Conservation (phyloP, 92 coral and sea anemone species). For the Phenganax stokvisi region DNA sequence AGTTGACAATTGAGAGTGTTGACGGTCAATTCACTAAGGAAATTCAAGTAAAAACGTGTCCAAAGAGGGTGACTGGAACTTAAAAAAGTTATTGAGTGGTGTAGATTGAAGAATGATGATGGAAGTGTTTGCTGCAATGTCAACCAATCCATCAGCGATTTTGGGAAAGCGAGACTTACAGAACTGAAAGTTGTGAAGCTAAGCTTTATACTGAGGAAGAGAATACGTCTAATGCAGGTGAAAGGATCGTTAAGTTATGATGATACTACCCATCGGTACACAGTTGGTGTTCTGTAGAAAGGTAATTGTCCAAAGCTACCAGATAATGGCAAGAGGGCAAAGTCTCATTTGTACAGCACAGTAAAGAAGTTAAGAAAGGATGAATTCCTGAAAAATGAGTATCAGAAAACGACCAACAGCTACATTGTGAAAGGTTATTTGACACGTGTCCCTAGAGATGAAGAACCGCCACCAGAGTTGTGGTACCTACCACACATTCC, state of each 20-base stretch:
- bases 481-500: constrained; percentile 30
- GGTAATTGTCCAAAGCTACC: background rate
- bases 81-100: constrained; percentile 10
- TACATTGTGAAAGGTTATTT: background rate
- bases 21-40: constrained; percentile 48
- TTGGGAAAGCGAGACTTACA: constrained; percentile 9
- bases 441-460: constrained; percentile 4
- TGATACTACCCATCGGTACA: constrained; percentile 1
- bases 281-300: constrained; percentile 18
- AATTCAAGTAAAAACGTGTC: constrained; percentile 53
- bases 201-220: constrained; percentile 12
- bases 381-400: background rate
- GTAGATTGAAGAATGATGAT: background rate
- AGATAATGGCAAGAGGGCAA: background rate
- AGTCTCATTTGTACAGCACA: constrained; percentile 16
- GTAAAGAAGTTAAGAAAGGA: constrained; percentile 3
- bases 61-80: constrained; percentile 50
- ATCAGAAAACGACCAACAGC: background rate
- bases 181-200: background rate
- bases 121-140: constrained; percentile 13
- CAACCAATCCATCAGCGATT: constrained; percentile 5
- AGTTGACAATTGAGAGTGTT: constrained; percentile 45
- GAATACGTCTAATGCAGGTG: background rate
- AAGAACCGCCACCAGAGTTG: constrained; percentile 4
- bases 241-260: constrained; percentile 12